Percentiles rank a stretch among this genome's conserved stretches.
These are phyloP conservation scores for Hirtodrosophila histrioides DNA, from an alignment of 2,888 invertebrate genomes.

Conservation along the genomic window DNA sequence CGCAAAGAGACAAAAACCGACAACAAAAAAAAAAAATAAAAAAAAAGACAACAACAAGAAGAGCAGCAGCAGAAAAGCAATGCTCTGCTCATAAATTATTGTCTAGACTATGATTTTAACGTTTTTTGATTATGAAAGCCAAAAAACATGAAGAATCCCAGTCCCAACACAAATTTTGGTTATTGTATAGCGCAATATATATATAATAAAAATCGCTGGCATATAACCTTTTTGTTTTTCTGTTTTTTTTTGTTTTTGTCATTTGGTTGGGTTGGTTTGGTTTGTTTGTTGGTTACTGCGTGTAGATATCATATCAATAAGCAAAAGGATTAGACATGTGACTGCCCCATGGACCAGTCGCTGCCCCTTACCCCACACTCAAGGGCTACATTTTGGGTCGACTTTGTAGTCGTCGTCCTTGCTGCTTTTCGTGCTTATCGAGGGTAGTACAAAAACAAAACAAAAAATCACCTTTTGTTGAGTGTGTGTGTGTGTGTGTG, in stretches of 20 bases:
- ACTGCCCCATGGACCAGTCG: conserved; percentile 62
- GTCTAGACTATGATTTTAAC: conserved; percentile 84
- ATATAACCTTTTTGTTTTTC: conserved; percentile 59
- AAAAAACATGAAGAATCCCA: conserved; percentile 49
- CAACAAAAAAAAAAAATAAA: conserved; percentile 15
- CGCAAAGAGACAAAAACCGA: conserved; percentile 56
- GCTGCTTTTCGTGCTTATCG: conserved; percentile 53
- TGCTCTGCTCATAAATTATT: conserved; percentile 82
- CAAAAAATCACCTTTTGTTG: conserved; percentile 25
- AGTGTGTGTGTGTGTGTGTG: conserved; percentile 13
- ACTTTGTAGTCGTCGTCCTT: conserved; percentile 48
- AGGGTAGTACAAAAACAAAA: conserved; percentile 36
- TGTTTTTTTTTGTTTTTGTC: conserved; percentile 16
- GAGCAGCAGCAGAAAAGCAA: conserved; percentile 36
- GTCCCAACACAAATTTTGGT: conserved; percentile 15
- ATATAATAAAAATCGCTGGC: conserved; percentile 73
- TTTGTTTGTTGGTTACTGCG: conserved; percentile 48
- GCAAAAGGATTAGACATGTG: conserved; percentile 81
- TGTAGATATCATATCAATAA: conserved; percentile 80
- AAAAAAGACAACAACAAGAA: conserved; percentile 22
- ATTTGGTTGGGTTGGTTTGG: conserved; percentile 20
- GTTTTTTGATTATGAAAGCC: conserved; percentile 83
- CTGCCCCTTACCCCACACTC: conserved; percentile 17
- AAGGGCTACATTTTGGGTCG: conserved; percentile 57
- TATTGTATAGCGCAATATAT: conserved; percentile 66